Conservation (phyloP, 1,140 invertebrate species). For the Archivesica marissinica region DNA sequence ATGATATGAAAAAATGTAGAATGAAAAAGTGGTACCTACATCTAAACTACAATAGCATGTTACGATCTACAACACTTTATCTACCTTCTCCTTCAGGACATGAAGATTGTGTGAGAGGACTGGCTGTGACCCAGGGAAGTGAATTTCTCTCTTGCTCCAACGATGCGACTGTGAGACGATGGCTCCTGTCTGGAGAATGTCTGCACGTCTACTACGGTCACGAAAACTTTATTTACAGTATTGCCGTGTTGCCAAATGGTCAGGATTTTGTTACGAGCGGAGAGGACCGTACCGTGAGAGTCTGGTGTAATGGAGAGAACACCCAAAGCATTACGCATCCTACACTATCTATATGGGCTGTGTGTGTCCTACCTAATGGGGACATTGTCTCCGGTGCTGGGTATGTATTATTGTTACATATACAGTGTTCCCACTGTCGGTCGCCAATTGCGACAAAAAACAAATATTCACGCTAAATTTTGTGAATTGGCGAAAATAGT, state of each 20-base stretch:
- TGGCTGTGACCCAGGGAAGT: constrained; percentile 88
- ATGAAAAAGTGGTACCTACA: no score
- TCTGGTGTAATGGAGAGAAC: constrained; percentile 90
- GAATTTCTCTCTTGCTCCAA: constrained; percentile 95
- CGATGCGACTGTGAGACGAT: constrained; percentile 93
- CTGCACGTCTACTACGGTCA: constrained; percentile 92
- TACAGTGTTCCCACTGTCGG: no score
- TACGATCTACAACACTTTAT: no score
- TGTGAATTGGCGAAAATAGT: no score
- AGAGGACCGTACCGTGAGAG: constrained; percentile 93
- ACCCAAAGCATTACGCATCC: constrained; percentile 91
- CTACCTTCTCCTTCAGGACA: constrained; percentile 87
- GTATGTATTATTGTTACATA: no score
- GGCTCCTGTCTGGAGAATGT: constrained; percentile 91
- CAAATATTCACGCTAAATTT: no score
- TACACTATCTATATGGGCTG: constrained; percentile 94
- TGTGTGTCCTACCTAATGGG: constrained; percentile 91
- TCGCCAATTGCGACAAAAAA: no score
- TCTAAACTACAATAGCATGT: no score
- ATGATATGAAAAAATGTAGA: no score
- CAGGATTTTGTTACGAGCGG: constrained; percentile 85
- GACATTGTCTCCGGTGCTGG: constrained; percentile 95
- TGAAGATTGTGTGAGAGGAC: constrained; percentile 94
- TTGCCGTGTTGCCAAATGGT: constrained; percentile 87
- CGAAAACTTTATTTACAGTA: constrained; percentile 88